Base-by-base conservation (phyloP, 2,888 invertebrate genomes). In the Nymphalis c-album region DNA sequence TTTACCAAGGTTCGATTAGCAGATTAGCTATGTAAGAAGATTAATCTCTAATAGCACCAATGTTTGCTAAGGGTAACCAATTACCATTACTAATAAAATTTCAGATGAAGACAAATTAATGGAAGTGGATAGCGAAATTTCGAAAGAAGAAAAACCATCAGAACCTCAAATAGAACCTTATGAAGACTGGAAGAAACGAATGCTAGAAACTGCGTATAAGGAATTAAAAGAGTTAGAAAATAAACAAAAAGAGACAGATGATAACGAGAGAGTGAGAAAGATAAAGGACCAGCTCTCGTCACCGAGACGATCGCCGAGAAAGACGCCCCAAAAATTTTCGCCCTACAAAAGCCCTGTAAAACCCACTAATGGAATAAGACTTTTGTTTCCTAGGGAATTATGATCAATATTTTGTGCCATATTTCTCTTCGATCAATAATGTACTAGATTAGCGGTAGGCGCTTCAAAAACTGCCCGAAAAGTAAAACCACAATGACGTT, bases 151-250 rank as follows among this genome's bases (percentile, higher is more conserved):
- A 69, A 73, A 74, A 53, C 0, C 75, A 59, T 64, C 73, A 47
- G 84, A 88, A 75, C 78, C 78, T 1, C 73, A 81, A 73, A 76
- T 88, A 58, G 95, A 95, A 80, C 88, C 93, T 0, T 95, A 95
- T 71, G 93, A 94, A 67, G 89, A 88, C 17, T 95, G 95, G 95
- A 94, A 93, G 70, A 83, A 82, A 26, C 86, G 94, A 48, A 94
- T 95, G 81, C 75, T 95, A 20, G 86, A 91, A 70, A 78, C 84
- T 13, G 93, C 94, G 0, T 86, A 87, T 67, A 82, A 81, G 70
- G 90, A 91, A 67, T 64, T 87, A 0, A 78, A 73, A 61, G 79
- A 79, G 6, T 26, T 82, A 5, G 79, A 85, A 61, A 74, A 77
- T 53, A 55, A 72, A 6, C 74, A 79, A 31, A 76, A 26, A 71